phyloP scores from a whole-genome alignment of 2,113 vertebrate species.

The Plotosus lineatus region DNA sequence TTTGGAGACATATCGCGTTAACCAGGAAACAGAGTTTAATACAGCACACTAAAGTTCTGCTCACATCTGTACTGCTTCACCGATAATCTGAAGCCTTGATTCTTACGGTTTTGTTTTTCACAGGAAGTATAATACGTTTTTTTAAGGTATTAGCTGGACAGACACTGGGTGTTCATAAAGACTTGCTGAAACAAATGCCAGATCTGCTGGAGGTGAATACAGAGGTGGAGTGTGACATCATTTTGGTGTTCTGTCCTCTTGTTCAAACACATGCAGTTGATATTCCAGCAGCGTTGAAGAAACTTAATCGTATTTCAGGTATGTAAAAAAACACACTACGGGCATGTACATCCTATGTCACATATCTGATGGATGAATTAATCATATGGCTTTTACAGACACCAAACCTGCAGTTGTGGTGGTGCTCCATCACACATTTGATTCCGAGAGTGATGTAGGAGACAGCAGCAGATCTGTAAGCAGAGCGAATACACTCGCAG shows the following conservation, averaged over 20 bases:
- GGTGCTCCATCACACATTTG: conserved; percentile 6
- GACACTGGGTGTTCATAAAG: background rate
- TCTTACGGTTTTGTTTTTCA: background rate
- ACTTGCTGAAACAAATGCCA: background rate
- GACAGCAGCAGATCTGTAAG: background rate
- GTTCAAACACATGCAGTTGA: background rate
- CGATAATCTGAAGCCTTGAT: background rate
- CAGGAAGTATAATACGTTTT: background rate
- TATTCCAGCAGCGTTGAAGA: background rate
- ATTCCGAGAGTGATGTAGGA: background rate
- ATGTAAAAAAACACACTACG: background rate
- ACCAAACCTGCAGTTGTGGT: background rate
- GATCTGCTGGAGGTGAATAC: background rate
- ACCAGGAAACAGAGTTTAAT: too few relatives aligned
- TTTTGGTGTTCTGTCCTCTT: background rate
- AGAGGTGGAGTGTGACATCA: background rate
- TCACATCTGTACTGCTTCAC: too few relatives aligned
- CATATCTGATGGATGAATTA: background rate
- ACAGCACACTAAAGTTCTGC: too few relatives aligned
- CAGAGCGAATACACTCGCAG: background rate
- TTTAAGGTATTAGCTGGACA: background rate
- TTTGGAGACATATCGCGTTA: too few relatives aligned
- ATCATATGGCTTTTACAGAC: background rate
- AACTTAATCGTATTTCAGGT: conserved; percentile 2
- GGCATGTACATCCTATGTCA: background rate